Evolutionary conservation across 2,113 vertebrate species (phyloP).

Genomic region (Vimba vimba): DNA sequence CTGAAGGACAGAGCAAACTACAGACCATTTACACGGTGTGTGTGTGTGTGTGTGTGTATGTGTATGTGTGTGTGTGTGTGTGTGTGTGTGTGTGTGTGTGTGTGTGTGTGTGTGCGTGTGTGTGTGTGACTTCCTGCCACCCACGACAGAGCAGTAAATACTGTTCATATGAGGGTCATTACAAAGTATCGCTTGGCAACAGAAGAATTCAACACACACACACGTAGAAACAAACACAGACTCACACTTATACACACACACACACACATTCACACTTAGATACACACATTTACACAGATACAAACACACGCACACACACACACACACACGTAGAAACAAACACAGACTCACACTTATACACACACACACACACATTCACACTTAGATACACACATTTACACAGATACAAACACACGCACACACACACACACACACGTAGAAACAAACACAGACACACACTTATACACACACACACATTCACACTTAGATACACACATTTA

Average conservation of each 20-base stretch:
- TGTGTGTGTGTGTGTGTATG: no score
- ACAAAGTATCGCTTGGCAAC: constrained; percentile 61
- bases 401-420: neutral
- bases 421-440: no score
- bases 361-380: neutral
- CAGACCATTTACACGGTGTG: no score
- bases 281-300: neutral
- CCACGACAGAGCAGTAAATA: constrained; percentile 45
- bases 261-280: no score
- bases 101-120: no score
- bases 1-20: neutral
- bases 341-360: no score
- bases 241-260: constrained; percentile 5
- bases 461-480: no score
- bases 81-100: constrained; percentile 26
- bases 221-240: neutral
- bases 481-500: no score
- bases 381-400: neutral
- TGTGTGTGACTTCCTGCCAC: neutral
- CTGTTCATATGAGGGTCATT: constrained; percentile 59
- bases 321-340: no score
- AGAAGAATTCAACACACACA: constrained; percentile 31
- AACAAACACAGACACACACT: no score
- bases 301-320: no score
- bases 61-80: neutral